Percentiles rank a stretch among this genome's conserved stretches.
These are phyloP conservation scores for Tetraneura akinire DNA, from an alignment of 1,140 invertebrate species.

Conservation along the genomic window DNA sequence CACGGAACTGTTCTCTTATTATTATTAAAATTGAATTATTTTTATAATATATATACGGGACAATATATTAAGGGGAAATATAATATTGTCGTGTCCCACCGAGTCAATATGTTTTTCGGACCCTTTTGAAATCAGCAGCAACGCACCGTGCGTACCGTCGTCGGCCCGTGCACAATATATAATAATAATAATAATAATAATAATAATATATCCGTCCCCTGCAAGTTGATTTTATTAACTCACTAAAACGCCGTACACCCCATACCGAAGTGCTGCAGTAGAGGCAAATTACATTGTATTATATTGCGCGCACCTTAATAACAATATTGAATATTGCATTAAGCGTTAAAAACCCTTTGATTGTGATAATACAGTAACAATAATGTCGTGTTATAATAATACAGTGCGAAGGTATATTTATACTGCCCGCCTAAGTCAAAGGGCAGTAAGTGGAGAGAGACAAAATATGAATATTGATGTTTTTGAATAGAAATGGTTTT, in stretches of 20 bases:
- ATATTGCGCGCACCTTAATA: neutral
- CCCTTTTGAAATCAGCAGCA: constrained; percentile 28
- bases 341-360: constrained; percentile 7
- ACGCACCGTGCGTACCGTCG: neutral
- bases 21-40: constrained; percentile 47
- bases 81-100: constrained; percentile 29
- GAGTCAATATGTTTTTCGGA: constrained; percentile 42
- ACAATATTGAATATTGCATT: neutral
- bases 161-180: too few relatives aligned
- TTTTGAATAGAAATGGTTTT: too few relatives aligned
- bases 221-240: constrained; percentile 11
- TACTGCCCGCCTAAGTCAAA: too few relatives aligned
- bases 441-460: too few relatives aligned
- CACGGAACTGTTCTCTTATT: constrained; percentile 36
- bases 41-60: neutral
- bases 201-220: neutral
- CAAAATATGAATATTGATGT: too few relatives aligned
- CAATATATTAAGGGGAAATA: neutral
- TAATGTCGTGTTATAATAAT: too few relatives aligned
- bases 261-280: neutral
- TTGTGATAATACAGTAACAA: neutral
- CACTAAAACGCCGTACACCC: constrained; percentile 1
- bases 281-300: neutral
- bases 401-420: too few relatives aligned
- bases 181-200: too few relatives aligned